Percentiles rank a stretch among this genome's conserved stretches.
phyloP scores from a whole-genome alignment of 2,888 invertebrate genomes.

The Lycophotia porphyrea region DNA sequence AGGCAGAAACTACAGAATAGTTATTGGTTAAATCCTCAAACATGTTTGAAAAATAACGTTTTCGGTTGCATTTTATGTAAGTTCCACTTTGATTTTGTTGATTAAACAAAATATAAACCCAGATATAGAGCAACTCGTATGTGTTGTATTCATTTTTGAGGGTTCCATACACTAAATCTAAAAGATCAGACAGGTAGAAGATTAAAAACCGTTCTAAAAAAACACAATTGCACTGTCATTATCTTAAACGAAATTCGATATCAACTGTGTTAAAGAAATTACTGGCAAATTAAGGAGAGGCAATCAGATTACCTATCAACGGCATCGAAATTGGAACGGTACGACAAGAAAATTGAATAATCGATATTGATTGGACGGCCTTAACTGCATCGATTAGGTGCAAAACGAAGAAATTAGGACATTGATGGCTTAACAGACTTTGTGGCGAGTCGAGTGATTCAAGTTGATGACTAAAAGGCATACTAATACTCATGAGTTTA shows the following conservation, averaged over 20 bases:
- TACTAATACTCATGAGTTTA: not conserved
- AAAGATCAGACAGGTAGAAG: not conserved
- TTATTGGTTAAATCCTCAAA: not conserved
- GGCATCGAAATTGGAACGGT: slow-evolving; percentile 37
- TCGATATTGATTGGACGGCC: slow-evolving; percentile 38
- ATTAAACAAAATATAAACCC: not conserved
- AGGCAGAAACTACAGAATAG: not conserved
- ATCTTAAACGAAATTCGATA: not conserved
- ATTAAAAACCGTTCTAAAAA: not conserved
- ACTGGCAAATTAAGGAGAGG: slow-evolving; percentile 11
- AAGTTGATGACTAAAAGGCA: not conserved
- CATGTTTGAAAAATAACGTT: not conserved
- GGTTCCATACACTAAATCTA: not conserved
- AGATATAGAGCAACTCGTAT: not conserved
- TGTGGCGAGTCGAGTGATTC: not conserved
- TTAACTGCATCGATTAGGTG: slow-evolving; percentile 44
- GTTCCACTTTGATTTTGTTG: not conserved
- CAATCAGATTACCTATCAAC: slow-evolving; percentile 35
- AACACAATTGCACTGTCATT: not conserved
- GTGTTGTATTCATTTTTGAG: not conserved
- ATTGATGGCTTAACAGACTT: slow-evolving; percentile 14
- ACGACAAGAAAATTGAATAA: slow-evolving; percentile 53
- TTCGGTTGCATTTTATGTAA: not conserved
- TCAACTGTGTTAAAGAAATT: slow-evolving; percentile 6
- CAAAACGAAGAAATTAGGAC: slow-evolving; percentile 16